Evolutionary conservation across 2,888 invertebrate genomes (phyloP).

Genomic region (Lucinisca nassula): DNA sequence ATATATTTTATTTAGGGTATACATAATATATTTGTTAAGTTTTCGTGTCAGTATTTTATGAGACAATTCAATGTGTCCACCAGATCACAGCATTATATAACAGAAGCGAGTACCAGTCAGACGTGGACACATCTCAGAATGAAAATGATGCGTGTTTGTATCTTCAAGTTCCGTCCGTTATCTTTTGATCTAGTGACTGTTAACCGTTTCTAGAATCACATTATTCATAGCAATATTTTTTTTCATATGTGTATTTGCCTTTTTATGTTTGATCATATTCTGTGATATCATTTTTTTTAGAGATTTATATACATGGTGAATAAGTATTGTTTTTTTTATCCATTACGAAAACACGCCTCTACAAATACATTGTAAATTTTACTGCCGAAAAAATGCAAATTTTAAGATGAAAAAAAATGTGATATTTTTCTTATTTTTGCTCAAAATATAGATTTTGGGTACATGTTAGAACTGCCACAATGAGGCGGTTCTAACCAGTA

Average conservation of each 20-base stretch:
- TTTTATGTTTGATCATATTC: neutral
- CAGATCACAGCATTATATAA: neutral
- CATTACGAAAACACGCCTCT: no score
- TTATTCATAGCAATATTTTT: neutral
- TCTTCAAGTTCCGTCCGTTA: slow-evolving; percentile 1
- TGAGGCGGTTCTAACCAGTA: no score
- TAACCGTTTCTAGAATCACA: neutral
- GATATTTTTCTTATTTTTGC: no score
- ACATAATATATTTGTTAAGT: slow-evolving; percentile 9
- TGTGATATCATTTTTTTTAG: neutral
- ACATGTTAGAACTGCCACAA: no score
- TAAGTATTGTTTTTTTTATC: no score
- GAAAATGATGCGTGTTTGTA: neutral
- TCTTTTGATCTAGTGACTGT: neutral
- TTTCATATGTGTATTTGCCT: neutral
- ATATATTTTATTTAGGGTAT: neutral
- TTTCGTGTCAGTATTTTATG: slow-evolving; percentile 1
- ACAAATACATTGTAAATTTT: no score
- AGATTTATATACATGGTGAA: neutral
- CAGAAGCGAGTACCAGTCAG: neutral
- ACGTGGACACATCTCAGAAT: neutral
- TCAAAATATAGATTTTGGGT: no score
- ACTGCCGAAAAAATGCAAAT: no score
- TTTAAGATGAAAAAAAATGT: no score
- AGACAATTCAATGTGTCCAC: neutral